These are phyloP conservation scores for Virgularia gustaviana DNA, from an alignment of 92 coral and sea anemone species.

Conservation along the genomic window DNA sequence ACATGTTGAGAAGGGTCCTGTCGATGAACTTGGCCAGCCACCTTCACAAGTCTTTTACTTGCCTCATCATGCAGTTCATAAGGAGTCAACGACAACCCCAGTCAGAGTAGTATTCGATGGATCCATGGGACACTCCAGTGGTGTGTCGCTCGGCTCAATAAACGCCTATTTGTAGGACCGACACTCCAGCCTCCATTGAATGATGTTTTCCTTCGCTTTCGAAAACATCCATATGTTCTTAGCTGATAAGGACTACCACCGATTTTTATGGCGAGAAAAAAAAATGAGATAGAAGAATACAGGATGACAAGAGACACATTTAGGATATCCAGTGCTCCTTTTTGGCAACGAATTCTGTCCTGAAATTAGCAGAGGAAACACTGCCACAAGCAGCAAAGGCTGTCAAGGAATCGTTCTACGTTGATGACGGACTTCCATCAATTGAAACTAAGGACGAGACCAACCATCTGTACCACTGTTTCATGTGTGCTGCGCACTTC, in stretches of 20 bases:
- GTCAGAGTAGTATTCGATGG: conserved; percentile 53
- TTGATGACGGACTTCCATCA: conserved; percentile 51
- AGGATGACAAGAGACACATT: conserved; percentile 60
- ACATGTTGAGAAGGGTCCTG: conserved; percentile 51
- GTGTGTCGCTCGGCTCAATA: conserved; percentile 51
- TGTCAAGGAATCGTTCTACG: conserved; percentile 51
- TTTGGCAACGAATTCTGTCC: conserved; percentile 19
- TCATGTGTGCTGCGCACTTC: no score
- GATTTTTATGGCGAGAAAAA: conserved; percentile 51
- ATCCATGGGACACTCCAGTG: conserved; percentile 47
- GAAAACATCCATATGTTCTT: conserved; percentile 41
- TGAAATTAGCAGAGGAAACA: conserved; percentile 39
- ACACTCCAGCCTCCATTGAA: conserved; percentile 46
- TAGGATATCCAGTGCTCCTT: conserved; percentile 48
- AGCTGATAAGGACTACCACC: conserved; percentile 45
- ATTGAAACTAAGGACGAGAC: conserved; percentile 54
- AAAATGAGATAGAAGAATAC: conserved; percentile 42
- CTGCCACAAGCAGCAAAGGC: conserved; percentile 50
- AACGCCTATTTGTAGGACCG: conserved; percentile 48
- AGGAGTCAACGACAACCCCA: conserved; percentile 47
- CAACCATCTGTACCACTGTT: conserved; percentile 19
- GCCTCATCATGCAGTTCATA: conserved; percentile 48
- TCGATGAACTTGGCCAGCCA: conserved; percentile 30
- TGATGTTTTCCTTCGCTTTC: conserved; percentile 50
- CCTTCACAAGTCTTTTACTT: conserved; percentile 29